Base-by-base conservation (phyloP, 2,797 vertebrate genomes). In the Etheostoma nigrum region DNA sequence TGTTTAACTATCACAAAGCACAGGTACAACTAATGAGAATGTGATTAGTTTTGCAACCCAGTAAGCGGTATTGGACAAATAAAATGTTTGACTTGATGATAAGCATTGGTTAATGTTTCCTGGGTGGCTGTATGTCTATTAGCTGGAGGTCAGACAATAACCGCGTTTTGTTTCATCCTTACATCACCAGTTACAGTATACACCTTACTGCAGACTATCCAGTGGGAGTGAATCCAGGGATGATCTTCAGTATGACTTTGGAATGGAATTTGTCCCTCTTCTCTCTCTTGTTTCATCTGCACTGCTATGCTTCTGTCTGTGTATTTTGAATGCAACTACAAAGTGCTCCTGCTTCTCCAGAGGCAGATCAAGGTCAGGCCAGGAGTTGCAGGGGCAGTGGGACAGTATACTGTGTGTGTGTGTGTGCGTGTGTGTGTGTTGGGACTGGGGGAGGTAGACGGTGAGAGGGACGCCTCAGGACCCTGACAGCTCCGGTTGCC, bases 401-500 rank as follows among this genome's bases (percentile, higher is more conserved):
- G 87, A 83, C 89, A 89, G 69, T 68, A 36, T 27, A 36, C 66
- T 66, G 23, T 63, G 68, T 44, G 36, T 69, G 40, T 61, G 62
- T 42, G 42, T 71, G 30, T 79, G 25, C 68, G 9, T 78, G 72
- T 73, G 58, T 62, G 68, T 64, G 62, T 71, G 67, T 76, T 69
- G 66, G 68, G 78, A 78, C 75, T 80, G 80, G 72, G 90, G 78
- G 88, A 76, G 84, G 86, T 88, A 90, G 88, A 92, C 82, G 76
- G 79, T 79, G 85, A 89, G 92, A 94, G 92, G 93, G 93, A 93
- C 79, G 87, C 91, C 93, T 95, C 88, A 91, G 89, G 93, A 94
- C 91, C 89, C 84, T 83, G 86, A 86, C 69, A 77, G 89, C 95
- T 96, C 93, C 92, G 87, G 85, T 95, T 96, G 94, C 95, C 93